Evolutionary conservation across 2,113 vertebrate species (phyloP).

Genomic region (Taurulus bubalis): DNA sequence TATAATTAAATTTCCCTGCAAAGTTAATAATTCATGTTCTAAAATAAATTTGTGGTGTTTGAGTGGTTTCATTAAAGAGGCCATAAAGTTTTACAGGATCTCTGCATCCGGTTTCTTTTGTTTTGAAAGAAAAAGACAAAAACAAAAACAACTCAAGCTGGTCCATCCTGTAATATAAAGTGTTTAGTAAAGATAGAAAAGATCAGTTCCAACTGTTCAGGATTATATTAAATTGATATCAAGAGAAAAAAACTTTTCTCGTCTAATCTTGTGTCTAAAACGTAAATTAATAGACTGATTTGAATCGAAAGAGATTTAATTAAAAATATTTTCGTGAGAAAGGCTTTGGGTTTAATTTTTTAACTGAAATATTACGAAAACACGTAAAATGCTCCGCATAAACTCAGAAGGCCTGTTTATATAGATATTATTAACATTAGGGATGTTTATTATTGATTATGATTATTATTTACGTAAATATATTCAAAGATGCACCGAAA

Average conservation of each 20-base stretch:
- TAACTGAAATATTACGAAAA: not conserved
- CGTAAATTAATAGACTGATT: not conserved
- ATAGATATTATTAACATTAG: not conserved
- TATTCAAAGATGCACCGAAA: not conserved
- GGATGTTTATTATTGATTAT: not conserved
- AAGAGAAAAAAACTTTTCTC: not conserved
- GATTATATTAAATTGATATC: not conserved
- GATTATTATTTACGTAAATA: too few species aligned
- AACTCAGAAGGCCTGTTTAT: not conserved
- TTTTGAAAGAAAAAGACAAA: slow-evolving; percentile 1
- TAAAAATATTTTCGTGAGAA: not conserved
- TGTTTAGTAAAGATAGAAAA: not conserved
- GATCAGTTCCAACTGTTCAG: not conserved
- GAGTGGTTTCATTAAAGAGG: slow-evolving; percentile 18
- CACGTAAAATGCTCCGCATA: not conserved
- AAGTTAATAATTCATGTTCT: not conserved
- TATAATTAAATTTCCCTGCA: not conserved
- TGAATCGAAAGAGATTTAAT: not conserved
- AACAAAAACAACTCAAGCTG: not conserved
- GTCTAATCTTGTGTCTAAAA: not conserved
- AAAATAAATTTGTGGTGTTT: not conserved
- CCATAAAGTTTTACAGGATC: slow-evolving; percentile 63
- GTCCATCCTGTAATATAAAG: not conserved
- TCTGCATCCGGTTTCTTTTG: slow-evolving; percentile 32
- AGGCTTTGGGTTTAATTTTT: not conserved